A percentile compares a stretch with the other conserved stretches of the same genome.
These are phyloP conservation scores for Oscheius myriophilus DNA, from an alignment of 2,888 invertebrate species.

Conservation along the genomic window DNA sequence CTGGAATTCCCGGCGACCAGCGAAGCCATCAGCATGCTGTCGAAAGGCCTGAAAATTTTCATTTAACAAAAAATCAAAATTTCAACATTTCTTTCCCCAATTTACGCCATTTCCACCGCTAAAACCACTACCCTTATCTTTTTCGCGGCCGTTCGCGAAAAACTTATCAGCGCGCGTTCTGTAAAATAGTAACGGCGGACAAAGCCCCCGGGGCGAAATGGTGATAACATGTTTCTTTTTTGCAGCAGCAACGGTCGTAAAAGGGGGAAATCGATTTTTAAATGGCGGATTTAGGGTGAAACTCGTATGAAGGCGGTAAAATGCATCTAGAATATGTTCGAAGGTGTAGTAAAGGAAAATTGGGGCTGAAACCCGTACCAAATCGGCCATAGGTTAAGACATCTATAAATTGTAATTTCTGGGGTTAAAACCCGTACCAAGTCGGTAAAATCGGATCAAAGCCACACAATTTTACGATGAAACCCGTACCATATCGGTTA, in stretches of 20 bases:
- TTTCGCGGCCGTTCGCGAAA: constrained; percentile 15
- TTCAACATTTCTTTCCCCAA: not conserved
- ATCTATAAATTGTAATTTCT: too few species aligned
- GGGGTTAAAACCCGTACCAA: too few species aligned
- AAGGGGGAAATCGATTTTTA: too few species aligned
- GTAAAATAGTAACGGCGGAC: not conserved
- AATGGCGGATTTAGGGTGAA: too few species aligned
- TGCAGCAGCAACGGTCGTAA: not conserved
- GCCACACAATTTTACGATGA: too few species aligned
- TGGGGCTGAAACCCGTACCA: too few species aligned
- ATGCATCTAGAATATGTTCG: too few species aligned
- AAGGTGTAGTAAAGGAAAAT: too few species aligned
- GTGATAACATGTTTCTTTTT: constrained; percentile 7
- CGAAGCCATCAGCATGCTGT: constrained; percentile 21
- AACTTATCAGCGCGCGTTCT: constrained; percentile 17
- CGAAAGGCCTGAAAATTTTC: constrained; percentile 27
- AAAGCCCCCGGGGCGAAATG: not conserved
- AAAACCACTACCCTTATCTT: not conserved
- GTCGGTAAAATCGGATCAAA: too few species aligned
- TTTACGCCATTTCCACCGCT: not conserved
- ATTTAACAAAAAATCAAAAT: not conserved
- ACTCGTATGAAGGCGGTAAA: too few species aligned
- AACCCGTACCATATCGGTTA: too few species aligned
- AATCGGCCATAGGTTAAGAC: too few species aligned
- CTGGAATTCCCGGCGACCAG: constrained; percentile 5